Percentiles rank a stretch among this genome's conserved stretches.
Evolutionary conservation across 2,888 invertebrate genomes (phyloP).

Genomic region (Podotricha telesiphe): DNA sequence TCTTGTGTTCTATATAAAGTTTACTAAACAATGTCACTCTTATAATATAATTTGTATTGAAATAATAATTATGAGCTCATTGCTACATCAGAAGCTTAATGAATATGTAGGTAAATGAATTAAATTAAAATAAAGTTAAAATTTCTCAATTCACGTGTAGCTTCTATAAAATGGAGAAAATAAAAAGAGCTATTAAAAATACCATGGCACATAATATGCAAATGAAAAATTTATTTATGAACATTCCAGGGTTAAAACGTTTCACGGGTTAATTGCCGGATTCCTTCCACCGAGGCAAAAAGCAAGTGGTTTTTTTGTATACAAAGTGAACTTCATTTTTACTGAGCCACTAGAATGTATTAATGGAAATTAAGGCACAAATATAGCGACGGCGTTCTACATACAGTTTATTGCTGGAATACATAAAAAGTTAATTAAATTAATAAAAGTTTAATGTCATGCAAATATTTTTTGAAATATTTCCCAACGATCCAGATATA

Average conservation of each 20-base stretch:
- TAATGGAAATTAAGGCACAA: slow-evolving; percentile 29
- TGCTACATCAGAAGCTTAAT: not conserved
- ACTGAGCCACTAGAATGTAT: slow-evolving; percentile 31
- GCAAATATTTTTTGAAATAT: not conserved
- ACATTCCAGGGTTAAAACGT: slow-evolving; percentile 41
- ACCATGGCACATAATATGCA: slow-evolving; percentile 39
- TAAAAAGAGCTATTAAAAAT: slow-evolving; percentile 37
- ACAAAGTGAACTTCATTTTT: slow-evolving; percentile 36
- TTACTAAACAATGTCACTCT: not conserved
- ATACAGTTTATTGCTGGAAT: slow-evolving; percentile 1
- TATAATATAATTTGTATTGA: not conserved
- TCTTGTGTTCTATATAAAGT: not conserved
- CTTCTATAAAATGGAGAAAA: slow-evolving; percentile 23
- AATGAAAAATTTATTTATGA: slow-evolving; percentile 43
- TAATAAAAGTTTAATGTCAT: not conserved
- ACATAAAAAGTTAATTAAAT: slow-evolving; percentile 11
- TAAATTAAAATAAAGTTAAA: slow-evolving; percentile 11
- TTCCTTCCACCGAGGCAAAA: slow-evolving; percentile 40
- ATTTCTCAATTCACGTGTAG: slow-evolving; percentile 21
- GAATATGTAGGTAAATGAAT: not conserved
- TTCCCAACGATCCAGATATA: not conserved
- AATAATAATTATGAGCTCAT: not conserved
- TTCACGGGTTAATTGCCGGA: slow-evolving; percentile 45
- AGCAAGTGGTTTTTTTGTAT: slow-evolving; percentile 39
- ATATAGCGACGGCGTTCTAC: slow-evolving; percentile 19